Evolutionary conservation across 2,797 vertebrate species (phyloP).

Genomic region (Propithecus perrieri): DNA sequence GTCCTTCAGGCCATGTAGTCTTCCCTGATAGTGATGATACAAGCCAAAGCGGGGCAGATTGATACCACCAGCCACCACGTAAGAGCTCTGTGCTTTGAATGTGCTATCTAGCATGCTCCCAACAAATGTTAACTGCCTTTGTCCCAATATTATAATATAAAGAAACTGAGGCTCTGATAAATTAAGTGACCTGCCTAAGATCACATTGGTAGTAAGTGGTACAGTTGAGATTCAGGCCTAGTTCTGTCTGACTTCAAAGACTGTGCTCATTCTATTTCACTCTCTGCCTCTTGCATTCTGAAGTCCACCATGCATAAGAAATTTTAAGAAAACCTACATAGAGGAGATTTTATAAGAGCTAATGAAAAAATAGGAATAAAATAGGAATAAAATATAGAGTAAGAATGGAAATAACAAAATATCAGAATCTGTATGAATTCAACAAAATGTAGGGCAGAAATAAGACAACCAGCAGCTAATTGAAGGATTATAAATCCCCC

Average conservation of each 20-base stretch:
- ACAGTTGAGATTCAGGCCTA: background rate
- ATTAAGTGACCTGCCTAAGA: background rate
- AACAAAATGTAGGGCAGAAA: constrained; percentile 1
- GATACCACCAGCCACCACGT: background rate
- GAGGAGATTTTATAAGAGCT: background rate
- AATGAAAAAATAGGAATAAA: constrained; percentile 27
- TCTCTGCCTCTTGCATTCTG: background rate
- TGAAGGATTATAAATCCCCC: background rate
- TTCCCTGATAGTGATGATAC: background rate
- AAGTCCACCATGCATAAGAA: background rate
- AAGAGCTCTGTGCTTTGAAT: background rate
- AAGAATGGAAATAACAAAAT: background rate
- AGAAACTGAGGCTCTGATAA: background rate
- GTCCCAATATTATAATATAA: background rate
- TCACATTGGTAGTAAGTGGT: background rate
- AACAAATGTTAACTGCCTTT: background rate
- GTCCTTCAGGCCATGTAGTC: background rate
- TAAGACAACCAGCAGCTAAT: background rate
- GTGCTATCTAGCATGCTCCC: background rate
- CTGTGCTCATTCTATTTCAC: background rate
- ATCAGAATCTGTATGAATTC: background rate
- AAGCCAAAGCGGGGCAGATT: background rate
- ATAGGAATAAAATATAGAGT: background rate
- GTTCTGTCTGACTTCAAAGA: background rate
- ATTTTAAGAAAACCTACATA: background rate